Evolutionary conservation across 2,888 invertebrate genomes (phyloP), one percentile per base, ranked within the genome.

Genomic region (Cryptus armator): DNA sequence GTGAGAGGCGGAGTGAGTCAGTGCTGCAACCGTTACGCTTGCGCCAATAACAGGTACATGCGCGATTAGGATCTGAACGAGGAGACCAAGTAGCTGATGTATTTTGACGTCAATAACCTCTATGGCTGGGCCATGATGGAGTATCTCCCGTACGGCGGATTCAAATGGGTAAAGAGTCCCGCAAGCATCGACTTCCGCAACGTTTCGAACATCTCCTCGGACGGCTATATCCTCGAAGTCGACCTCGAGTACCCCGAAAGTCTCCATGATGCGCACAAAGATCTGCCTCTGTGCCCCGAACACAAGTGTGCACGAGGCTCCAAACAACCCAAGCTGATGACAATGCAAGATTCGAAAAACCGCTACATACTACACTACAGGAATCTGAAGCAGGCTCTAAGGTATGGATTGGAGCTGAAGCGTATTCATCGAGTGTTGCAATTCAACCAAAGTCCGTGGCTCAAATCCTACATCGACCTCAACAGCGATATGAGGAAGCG

Each of bases 151-250:
- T n/a, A n/a, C n/a, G n/a, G n/a, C n/a, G n/a, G n/a, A n/a, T n/a
- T n/a, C n/a, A n/a, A n/a, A n/a, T n/a, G n/a, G n/a, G n/a, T n/a
- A n/a, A 75, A 87, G 16, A 68, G 81, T 53, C 43, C 89, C 70
- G 62, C 81, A 51, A 68, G 84, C 43, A 78, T 72, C 19, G 16
- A 72, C 44, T 24, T 48, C 32, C 14, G 48, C 12, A 16, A 46
- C 5, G 32, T 83, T 43, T 29, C 67, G 3, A 75, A 78, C n/a
- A 81, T 80, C 43, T 48, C 72, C 1, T n/a, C 29, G 44, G 56
- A 80, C 44, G 91, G 92, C 3, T 91, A 89, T 81, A 89, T 92
- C 59, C 87, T 92, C 29, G 91, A 93, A 85, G 91, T 93, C 4
- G 92, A 93, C 53, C 56, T 82, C n/a, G 72, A 85, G 43, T 84